Evolutionary conservation across 1,140 invertebrate species (phyloP), one percentile per base, ranked within the genome.

Genomic region (Drosophila quadrilineata): DNA sequence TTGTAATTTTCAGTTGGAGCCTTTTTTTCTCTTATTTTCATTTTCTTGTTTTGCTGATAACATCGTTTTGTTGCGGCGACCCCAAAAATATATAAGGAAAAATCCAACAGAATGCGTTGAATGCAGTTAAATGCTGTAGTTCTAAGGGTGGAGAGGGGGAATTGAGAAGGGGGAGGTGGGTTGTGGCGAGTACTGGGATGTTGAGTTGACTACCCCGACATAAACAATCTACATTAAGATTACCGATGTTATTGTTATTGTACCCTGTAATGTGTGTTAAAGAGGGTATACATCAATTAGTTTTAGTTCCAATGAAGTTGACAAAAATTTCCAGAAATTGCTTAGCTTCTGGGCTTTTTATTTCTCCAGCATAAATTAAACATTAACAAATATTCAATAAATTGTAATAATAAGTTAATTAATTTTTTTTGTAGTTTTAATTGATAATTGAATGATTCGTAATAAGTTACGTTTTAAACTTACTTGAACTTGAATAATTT

Each of bases 11-110:
- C 48, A 19, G 26, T 14, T 56, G 19, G 9, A 36, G 35, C 45
- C 41, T 38, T 52, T 46, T 56, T 50, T 45, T 38, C 35, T 60
- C 26, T 8, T 24, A 35, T 9, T 52, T 40, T n/a, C n/a, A n/a
- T n/a, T n/a, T n/a, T n/a, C n/a, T n/a, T 40, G 40, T 40, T 29
- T 6, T 21, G 29, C 33, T 52, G 73, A 75, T 75, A 67, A 75
- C 57, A 62, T 75, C 66, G 41, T 10, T 52, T 57, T 46, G 52
- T 36, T 29, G 19, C n/a, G 29, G 41, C 50, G 40, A 54, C 49
- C 31, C 49, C 4, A 50, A 54, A 43, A 43, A 22, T 10, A 24
- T n/a, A n/a, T 54, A 5, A 12, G 12, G 10, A 10, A 33, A 6
- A 21, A 31, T 8, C 14, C 8, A 6, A 6, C 16, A 31, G 26